phyloP scores from a whole-genome alignment of 2,113 vertebrate genomes.

The Paracanthobrama guichenoti region DNA sequence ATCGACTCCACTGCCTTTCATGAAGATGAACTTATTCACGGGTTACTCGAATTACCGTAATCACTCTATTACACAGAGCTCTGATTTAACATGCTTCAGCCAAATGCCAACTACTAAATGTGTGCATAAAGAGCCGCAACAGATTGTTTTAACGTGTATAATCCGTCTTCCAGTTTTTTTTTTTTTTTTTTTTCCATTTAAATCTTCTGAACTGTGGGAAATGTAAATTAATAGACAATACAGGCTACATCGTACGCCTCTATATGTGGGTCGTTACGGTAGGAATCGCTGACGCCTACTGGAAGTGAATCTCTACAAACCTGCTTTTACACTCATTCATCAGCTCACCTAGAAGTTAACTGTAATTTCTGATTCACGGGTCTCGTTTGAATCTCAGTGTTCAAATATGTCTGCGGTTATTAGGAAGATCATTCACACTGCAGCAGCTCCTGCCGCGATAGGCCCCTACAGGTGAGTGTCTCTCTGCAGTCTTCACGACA shows the following conservation, averaged over 20 bases:
- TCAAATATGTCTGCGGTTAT: slow-evolving; percentile 46
- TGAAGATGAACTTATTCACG: neutral
- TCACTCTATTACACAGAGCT: neutral
- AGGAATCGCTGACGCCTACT: neutral
- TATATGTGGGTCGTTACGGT: slow-evolving; percentile 14
- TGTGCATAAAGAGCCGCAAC: neutral
- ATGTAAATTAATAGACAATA: neutral
- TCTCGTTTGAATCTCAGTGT: neutral
- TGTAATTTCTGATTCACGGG: neutral
- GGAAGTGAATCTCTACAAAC: neutral
- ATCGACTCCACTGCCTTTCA: neutral
- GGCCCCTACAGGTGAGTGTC: slow-evolving; percentile 73
- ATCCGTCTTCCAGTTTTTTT: neutral
- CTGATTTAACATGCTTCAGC: neutral
- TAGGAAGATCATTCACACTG: slow-evolving; percentile 63
- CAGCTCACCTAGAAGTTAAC: neutral
- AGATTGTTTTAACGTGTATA: neutral
- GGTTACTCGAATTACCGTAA: neutral
- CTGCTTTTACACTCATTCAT: neutral
- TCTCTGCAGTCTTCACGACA: neutral
- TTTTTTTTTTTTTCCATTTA: too few relatives aligned
- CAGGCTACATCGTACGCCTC: neutral
- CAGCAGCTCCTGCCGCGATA: slow-evolving; percentile 68
- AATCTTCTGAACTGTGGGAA: too few relatives aligned
- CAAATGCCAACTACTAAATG: too few relatives aligned